Evolutionary conservation across 2,888 invertebrate species (phyloP), one percentile per base, ranked within the genome.

Genomic region (Lasioglossum oenotherae): DNA sequence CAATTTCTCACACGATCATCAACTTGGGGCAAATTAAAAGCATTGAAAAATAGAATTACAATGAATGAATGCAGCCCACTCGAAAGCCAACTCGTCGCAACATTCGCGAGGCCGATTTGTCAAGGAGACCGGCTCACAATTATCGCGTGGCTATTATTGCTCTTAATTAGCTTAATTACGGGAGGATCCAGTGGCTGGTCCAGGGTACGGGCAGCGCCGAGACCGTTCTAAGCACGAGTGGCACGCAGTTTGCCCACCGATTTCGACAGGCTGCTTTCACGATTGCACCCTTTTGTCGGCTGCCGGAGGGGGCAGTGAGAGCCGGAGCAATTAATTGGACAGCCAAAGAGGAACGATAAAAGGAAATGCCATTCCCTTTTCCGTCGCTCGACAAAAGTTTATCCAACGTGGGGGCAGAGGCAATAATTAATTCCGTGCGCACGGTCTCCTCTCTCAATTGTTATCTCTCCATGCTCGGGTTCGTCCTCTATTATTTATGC

Each of bases 81-180:
- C n/a, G 57, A 12, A n/a, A n/a, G n/a, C n/a, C 4, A 8, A n/a
- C n/a, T n/a, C n/a, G 0, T 12, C 57, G n/a, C 57, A 46, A 31
- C n/a, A 31, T 12, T 23, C 49, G 38, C 16, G 31, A 57, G 57
- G 8, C 4, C 57, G n/a, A 57, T 27, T 27, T 73, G 71, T 53
- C 53, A 53, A 23, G 23, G 53, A 23, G 23, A 23, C 53, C 53
- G 53, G 53, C 53, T 23, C 53, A 23, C 53, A 53, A 53, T 53
- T 53, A 53, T 53, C 53, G 23, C 53, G 23, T 53, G 53, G 80
- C 83, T 76, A 85, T 87, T 87, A 89, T 89, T 80, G 84, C 77
- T 88, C 75, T 89, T 86, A 91, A 91, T 91, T 87, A 90, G 85
- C 86, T 91, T 87, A 87, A 91, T 91, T 88, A 84, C 79, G 69